Evolutionary conservation across 2,113 vertebrate genomes (phyloP).

Genomic region (Megatriorchis doriae): DNA sequence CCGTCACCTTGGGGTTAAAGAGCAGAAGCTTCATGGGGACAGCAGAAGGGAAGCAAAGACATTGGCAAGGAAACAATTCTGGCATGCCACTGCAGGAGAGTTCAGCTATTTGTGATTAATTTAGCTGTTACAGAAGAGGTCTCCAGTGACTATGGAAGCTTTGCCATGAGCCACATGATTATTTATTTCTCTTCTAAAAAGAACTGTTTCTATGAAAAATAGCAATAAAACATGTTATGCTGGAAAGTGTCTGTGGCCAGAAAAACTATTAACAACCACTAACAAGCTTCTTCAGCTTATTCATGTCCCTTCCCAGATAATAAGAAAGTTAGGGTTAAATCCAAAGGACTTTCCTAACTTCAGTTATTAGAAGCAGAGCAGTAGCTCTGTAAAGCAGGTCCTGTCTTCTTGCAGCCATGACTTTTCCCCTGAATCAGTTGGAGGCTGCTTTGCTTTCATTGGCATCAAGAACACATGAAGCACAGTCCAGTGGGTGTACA

Average conservation of each 20-base stretch:
- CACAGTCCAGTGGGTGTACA: conserved; percentile 35
- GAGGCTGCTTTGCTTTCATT: conserved; percentile 56
- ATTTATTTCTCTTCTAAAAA: conserved; percentile 36
- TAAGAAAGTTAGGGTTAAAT: conserved; percentile 31
- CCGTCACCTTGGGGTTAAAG: not conserved
- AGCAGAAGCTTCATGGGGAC: not conserved
- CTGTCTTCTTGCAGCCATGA: conserved; percentile 32
- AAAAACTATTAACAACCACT: conserved; percentile 25
- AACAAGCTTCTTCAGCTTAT: conserved; percentile 9
- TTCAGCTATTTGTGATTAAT: conserved; percentile 36
- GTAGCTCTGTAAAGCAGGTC: conserved; percentile 35
- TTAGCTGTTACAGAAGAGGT: conserved; percentile 29
- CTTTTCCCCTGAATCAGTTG: conserved; percentile 47
- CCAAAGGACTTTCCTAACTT: conserved; percentile 3
- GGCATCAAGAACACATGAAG: conserved; percentile 58
- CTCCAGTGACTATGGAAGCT: conserved; percentile 19
- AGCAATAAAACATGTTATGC: not conserved
- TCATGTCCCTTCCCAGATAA: not conserved
- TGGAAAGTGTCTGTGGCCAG: not conserved
- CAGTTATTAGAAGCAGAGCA: conserved; percentile 29
- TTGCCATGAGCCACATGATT: conserved; percentile 12
- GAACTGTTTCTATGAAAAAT: conserved; percentile 26
- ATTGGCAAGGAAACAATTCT: conserved; percentile 26
- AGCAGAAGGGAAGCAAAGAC: not conserved
- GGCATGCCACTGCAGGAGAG: not conserved